Conservation (phyloP, 2,888 invertebrate genomes). For the Trissolcus japonicus region DNA sequence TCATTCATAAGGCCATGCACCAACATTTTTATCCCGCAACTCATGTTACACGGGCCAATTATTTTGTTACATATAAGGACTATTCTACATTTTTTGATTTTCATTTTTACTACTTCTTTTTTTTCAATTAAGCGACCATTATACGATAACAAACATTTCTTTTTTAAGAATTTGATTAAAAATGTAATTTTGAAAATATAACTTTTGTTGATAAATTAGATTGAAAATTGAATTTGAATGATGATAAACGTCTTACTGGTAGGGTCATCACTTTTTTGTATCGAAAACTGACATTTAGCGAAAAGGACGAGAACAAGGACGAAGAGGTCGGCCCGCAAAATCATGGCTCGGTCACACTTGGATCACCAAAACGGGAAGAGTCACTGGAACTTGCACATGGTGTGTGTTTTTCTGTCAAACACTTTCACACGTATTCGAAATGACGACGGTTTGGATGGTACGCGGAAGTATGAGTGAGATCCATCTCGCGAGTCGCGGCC, state of each 20-base stretch:
- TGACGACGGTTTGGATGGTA: neutral
- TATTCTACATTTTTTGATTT: neutral
- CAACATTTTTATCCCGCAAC: slow-evolving; percentile 11
- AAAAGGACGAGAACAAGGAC: slow-evolving; percentile 60
- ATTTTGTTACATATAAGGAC: neutral
- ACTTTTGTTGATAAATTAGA: no score
- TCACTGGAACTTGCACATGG: no score
- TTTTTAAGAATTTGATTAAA: no score
- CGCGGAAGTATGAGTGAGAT: no score
- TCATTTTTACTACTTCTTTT: neutral
- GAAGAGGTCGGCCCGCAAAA: slow-evolving; percentile 49
- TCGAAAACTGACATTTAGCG: slow-evolving; percentile 33
- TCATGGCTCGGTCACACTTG: slow-evolving; percentile 51
- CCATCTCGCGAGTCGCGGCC: no score
- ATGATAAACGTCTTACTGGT: slow-evolving; percentile 61
- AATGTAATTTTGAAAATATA: no score
- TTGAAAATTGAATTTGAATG: neutral
- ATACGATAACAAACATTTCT: neutral
- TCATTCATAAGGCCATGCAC: slow-evolving; percentile 22
- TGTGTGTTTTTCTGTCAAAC: no score
- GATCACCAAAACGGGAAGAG: neutral
- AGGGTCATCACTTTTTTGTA: slow-evolving; percentile 66
- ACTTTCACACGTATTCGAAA: neutral
- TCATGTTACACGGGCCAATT: neutral
- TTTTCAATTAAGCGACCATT: neutral